A percentile compares a stretch with the other conserved stretches of the same genome.
phyloP scores from a whole-genome alignment of 2,888 invertebrate genomes.

The Folsomia candida region DNA sequence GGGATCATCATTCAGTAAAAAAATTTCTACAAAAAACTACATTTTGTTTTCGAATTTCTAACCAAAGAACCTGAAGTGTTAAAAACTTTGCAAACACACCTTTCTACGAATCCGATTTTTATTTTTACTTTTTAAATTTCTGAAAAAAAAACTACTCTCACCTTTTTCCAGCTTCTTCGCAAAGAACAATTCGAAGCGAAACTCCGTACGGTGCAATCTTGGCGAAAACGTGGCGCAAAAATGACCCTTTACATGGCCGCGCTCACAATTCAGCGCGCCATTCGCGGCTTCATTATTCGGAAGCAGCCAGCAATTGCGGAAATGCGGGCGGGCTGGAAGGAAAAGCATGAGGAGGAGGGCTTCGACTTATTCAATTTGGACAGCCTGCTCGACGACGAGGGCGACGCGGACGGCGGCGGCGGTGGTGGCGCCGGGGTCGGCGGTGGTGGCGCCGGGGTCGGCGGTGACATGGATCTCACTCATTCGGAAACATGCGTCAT shows the following conservation, averaged over 20 bases:
- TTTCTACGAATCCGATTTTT: too few relatives aligned
- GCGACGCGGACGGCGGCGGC: background rate
- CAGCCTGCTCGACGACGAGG: background rate
- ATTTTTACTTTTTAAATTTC: too few relatives aligned
- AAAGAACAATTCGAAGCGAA: too few relatives aligned
- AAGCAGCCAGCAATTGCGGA: background rate
- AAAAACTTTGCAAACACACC: too few relatives aligned
- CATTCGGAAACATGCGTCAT: slow-evolving; percentile 28
- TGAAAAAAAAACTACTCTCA: too few relatives aligned
- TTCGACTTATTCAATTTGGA: background rate
- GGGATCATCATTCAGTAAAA: background rate
- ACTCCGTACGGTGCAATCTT: too few relatives aligned
- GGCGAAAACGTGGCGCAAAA: background rate
- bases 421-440: background rate
- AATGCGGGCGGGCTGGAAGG: background rate
- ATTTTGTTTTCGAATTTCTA: too few relatives aligned
- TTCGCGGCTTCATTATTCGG: background rate
- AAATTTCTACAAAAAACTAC: background rate
- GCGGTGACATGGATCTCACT: too few relatives aligned
- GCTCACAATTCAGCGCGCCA: background rate
- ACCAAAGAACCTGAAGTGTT: too few relatives aligned
- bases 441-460: too few relatives aligned
- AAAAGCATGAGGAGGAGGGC: background rate
- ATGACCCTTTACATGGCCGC: background rate
- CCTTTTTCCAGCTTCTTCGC: too few relatives aligned